Base-by-base conservation (phyloP, 2,888 invertebrate species). In the Cyrtodaria siliqua region DNA sequence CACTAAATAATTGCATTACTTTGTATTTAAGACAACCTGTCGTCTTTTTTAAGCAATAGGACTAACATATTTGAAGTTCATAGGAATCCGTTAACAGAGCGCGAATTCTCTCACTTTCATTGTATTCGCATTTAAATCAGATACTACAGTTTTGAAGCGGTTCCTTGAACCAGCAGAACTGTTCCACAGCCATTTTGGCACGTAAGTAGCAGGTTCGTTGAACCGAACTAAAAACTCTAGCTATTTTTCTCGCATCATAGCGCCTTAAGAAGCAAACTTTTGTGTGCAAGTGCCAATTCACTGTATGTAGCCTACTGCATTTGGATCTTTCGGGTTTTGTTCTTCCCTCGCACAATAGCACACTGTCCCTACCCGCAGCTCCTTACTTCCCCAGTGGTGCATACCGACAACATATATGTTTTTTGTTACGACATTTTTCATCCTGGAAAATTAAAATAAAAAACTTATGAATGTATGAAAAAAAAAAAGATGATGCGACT, bases 121-220 rank as follows among this genome's bases (percentile, higher is more conserved):
- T 16, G 20, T 57, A 33, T 14, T 26, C 20, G 24, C 42, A 44
- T 23, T 56, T 57, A 26, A 68, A 68, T 2, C 68, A 60, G 29
- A 68, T 61, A 49, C 50, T 68, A 16, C 42, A 50, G 23, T 55
- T 14, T 33, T n/a, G n/a, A n/a, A n/a, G n/a, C n/a, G n/a, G n/a
- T n/a, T n/a, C n/a, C n/a, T n/a, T n/a, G n/a, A n/a, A 14, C 24
- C 47, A 47, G 23, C n/a, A 42, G 40, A 70, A 75, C 55, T 70
- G 63, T 40, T 62, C 56, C n/a, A 68, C 57, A 6, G n/a, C n/a
- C 16, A 44, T 42, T 57, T 74, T 74, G 27, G 74, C 68, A 26
- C 68, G 55, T 16, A 69, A 42, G 27, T 69, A 75, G 8, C 57
- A 56, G 2, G 27, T 2, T 14, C 55, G 42, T 26, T 24, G n/a